Percentiles rank a stretch among this genome's conserved stretches.
These are phyloP conservation scores for Drosophila borealis DNA, from an alignment of 2,888 invertebrate species.

Conservation along the genomic window DNA sequence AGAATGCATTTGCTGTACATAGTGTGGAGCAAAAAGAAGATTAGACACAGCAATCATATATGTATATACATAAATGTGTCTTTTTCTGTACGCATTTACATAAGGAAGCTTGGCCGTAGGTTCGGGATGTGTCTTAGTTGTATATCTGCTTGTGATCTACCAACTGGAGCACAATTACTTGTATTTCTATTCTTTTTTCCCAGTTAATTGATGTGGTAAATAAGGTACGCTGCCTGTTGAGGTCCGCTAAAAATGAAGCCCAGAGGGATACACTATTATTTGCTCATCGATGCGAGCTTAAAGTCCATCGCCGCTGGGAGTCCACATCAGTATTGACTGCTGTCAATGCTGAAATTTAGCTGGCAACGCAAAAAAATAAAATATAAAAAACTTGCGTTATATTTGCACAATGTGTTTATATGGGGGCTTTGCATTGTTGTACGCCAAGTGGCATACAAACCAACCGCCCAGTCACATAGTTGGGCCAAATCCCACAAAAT, in stretches of 20 bases:
- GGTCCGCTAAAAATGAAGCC: not conserved
- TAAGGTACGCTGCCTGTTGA: constrained; percentile 9
- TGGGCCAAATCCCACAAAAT: constrained; percentile 57
- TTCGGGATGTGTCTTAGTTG: too few species aligned
- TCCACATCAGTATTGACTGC: constrained; percentile 21
- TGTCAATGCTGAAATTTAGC: constrained; percentile 40
- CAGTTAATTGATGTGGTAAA: constrained; percentile 26
- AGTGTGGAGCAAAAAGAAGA: too few species aligned
- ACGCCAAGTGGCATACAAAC: constrained; percentile 12
- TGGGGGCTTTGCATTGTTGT: constrained; percentile 52
- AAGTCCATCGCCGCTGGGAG: constrained; percentile 16
- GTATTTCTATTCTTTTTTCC: not conserved
- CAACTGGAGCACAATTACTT: too few species aligned
- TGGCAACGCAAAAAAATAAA: constrained; percentile 34
- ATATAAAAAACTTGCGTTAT: constrained; percentile 28
- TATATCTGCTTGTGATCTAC: not conserved
- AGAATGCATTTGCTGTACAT: too few species aligned
- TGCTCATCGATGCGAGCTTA: constrained; percentile 11
- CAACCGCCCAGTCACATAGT: constrained; percentile 32
- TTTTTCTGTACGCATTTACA: too few species aligned
- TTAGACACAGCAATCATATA: too few species aligned
- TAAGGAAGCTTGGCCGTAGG: too few species aligned
- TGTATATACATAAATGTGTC: too few species aligned
- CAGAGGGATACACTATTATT: constrained; percentile 8
- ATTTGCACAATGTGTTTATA: constrained; percentile 56